Evolutionary conservation across 1,140 invertebrate species (phyloP), one percentile per base, ranked within the genome.

Genomic region (Platyscapa corneri): DNA sequence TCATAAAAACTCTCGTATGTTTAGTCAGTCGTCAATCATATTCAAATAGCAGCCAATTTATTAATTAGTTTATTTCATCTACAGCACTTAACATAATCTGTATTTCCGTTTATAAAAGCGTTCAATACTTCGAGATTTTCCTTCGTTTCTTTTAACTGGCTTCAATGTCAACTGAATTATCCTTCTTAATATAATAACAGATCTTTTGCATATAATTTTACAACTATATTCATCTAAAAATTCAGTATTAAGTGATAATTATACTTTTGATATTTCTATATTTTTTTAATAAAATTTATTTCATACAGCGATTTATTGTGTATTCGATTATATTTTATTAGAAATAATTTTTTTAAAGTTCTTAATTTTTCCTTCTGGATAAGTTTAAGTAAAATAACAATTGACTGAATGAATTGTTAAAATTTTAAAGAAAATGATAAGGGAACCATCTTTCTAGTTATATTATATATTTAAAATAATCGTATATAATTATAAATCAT

Each of bases 71-170:
- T 42, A 14, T 10, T 14, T n/a, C 8, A 1, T 10, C 23, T 1
- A 3, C 18, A n/a, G 37, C 0, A 20, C 12, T 1, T 39, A 27
- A 39, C 37, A 8, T 3, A 23, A 39, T 74, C 6, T 37, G 7
- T 5, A 42, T 42, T 74, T 74, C 10, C 70, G 20, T 6, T 20
- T 10, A 42, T 23, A 74, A 0, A 14, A 27, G 14, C 37, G 70
- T n/a, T 74, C 37, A 74, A 74, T 74, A 74, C 37, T 74, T 74
- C n/a, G 10, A 18, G 37, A n/a, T n/a, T 42, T 74, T 42, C 70
- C 23, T 42, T n/a, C 39, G 10, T 74, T 74, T 16, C 70, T n/a
- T 42, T 23, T 30, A 3, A 53, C 67, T 72, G 67, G 39, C 67
- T 23, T 72, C 34, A 39, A 39, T 39, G 67, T 39, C 67, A 39